A percentile compares a stretch with the other conserved stretches of the same genome.
These are phyloP conservation scores for Drosophila infuscata DNA, from an alignment of 2,888 invertebrate species.

Conservation along the genomic window DNA sequence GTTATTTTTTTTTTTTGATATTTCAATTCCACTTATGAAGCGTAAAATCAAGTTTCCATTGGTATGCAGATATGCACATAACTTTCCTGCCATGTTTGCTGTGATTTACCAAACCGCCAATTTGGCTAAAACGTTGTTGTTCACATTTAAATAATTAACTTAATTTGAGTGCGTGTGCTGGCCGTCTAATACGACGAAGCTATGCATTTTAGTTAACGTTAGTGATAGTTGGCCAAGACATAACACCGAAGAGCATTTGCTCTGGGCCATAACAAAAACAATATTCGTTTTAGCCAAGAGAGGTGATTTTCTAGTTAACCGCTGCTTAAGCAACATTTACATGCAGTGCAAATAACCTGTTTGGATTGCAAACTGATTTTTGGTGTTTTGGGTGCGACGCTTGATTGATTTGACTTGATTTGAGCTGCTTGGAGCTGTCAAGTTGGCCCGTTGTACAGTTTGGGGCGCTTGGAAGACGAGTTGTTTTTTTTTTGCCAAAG, in stretches of 20 bases:
- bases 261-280: neutral
- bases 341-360: slow-evolving; percentile 59
- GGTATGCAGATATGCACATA: slow-evolving; percentile 9
- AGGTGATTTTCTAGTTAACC: neutral
- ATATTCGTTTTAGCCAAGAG: neutral
- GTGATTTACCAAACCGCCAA: slow-evolving; percentile 9
- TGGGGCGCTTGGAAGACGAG: slow-evolving; percentile 37
- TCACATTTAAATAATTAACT: slow-evolving; percentile 28
- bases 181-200: neutral
- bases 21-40: neutral
- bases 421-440: slow-evolving; percentile 47
- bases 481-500: slow-evolving; percentile 36
- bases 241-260: slow-evolving; percentile 3
- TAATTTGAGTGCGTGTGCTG: slow-evolving; percentile 11
- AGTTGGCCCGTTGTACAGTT: slow-evolving; percentile 17
- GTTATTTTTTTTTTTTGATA: neutral
- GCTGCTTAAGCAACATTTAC: slow-evolving; percentile 17
- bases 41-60: neutral
- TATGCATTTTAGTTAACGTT: slow-evolving; percentile 13
- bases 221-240: slow-evolving; percentile 16
- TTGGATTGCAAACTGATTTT: slow-evolving; percentile 49
- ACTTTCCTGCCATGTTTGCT: slow-evolving; percentile 1
- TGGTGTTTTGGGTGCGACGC: slow-evolving; percentile 62
- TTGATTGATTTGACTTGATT: slow-evolving; percentile 70
- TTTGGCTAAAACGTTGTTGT: slow-evolving; percentile 14